Evolutionary conservation across 2,113 vertebrate species (phyloP).

Genomic region (Nipponia nippon): DNA sequence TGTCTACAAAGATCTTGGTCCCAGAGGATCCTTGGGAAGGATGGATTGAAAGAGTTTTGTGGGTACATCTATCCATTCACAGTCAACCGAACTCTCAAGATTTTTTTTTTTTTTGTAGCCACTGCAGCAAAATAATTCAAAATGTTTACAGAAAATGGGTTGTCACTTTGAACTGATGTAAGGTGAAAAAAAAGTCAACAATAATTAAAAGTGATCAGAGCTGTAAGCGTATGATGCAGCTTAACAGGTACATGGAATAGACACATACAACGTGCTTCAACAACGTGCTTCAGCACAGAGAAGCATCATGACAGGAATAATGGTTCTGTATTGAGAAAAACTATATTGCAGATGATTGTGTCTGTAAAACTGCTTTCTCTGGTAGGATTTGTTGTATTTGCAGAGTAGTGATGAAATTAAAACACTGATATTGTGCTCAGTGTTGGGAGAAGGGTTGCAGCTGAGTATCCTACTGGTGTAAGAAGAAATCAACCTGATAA

Average conservation of each 20-base stretch:
- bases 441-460: background rate
- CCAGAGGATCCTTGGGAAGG: background rate
- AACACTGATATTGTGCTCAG: background rate
- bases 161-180: background rate
- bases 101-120: background rate
- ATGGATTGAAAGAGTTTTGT: background rate
- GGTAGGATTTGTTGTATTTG: background rate
- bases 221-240: background rate
- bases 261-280: background rate
- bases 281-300: background rate
- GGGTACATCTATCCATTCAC: background rate
- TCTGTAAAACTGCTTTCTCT: background rate
- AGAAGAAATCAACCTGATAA: background rate
- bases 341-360: background rate
- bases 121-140: background rate
- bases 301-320: background rate
- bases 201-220: background rate
- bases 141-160: background rate
- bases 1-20: background rate
- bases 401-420: background rate
- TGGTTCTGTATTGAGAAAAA: background rate
- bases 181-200: background rate
- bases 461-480: background rate
- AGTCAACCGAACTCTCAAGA: background rate
- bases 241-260: background rate